Percentiles rank a stretch among this genome's conserved stretches.
phyloP scores from a whole-genome alignment of 2,797 vertebrate species.

The Ceryle rudis region DNA sequence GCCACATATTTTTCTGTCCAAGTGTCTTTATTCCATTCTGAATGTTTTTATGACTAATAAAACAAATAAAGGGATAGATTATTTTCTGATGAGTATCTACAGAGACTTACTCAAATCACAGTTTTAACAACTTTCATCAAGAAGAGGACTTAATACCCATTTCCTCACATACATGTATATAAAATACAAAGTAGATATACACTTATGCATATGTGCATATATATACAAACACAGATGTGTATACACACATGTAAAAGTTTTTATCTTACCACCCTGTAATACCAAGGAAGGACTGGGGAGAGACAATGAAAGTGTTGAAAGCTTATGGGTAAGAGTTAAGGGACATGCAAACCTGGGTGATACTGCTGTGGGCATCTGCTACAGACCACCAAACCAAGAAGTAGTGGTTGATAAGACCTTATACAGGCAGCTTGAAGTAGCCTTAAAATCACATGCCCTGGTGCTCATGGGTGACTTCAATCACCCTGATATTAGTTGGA shows the following conservation, averaged over 20 bases:
- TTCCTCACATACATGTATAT: rapidly evolving
- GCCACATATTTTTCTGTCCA: not conserved
- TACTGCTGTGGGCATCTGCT: too few species aligned
- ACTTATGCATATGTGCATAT: not conserved
- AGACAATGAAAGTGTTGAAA: too few species aligned
- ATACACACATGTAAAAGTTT: not conserved
- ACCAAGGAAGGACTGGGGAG: not conserved
- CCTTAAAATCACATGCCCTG: too few species aligned
- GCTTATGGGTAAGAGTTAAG: too few species aligned
- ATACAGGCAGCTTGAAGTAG: too few species aligned
- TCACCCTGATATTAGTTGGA: too few species aligned
- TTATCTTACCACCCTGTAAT: not conserved
- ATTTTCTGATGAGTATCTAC: not conserved
- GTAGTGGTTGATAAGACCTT: too few species aligned
- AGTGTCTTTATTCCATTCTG: not conserved
- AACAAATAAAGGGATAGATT: not conserved
- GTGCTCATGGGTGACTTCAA: too few species aligned
- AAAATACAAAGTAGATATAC: not conserved
- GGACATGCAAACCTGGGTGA: too few species aligned
- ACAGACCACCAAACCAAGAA: too few species aligned
- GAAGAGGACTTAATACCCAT: not conserved
- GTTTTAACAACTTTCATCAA: not conserved
- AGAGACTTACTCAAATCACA: not conserved
- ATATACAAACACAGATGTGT: not conserved
- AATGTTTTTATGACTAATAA: not conserved